Percentiles rank a stretch among this genome's conserved stretches.
phyloP scores from a whole-genome alignment of 1,140 invertebrate species.

The Bicyclus anynana region DNA sequence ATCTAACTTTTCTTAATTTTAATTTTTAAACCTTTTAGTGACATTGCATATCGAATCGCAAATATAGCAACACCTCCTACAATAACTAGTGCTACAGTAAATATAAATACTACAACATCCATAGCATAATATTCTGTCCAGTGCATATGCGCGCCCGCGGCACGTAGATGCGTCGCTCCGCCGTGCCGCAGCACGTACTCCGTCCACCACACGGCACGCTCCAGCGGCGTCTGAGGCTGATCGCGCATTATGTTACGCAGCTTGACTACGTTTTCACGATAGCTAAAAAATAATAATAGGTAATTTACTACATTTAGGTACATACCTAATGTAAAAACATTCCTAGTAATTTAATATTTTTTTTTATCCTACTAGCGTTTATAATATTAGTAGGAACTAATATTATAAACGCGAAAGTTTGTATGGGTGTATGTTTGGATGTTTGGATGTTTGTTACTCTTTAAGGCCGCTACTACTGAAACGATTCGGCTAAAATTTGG shows the following conservation, averaged over 20 bases:
- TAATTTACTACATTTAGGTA: too few species aligned
- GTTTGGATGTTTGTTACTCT: too few species aligned
- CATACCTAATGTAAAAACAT: too few species aligned
- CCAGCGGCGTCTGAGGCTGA: slow-evolving; percentile 61
- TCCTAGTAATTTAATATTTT: too few species aligned
- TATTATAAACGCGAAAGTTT: too few species aligned
- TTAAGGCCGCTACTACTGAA: too few species aligned
- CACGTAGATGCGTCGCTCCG: slow-evolving; percentile 71
- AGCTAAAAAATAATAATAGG: slow-evolving; percentile 21
- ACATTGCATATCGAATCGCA: too few species aligned
- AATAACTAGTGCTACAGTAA: background rate
- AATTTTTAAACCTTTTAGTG: background rate
- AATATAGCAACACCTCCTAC: background rate
- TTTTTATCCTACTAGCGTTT: too few species aligned
- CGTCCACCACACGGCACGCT: slow-evolving; percentile 67
- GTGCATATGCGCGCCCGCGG: slow-evolving; percentile 58
- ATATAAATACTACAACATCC: slow-evolving; percentile 54
- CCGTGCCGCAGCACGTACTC: slow-evolving; percentile 67
- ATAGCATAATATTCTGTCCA: slow-evolving; percentile 76
- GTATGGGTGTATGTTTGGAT: too few species aligned
- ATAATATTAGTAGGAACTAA: too few species aligned
- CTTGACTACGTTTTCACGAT: slow-evolving; percentile 20
- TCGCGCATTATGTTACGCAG: slow-evolving; percentile 56
- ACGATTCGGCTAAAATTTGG: too few species aligned
- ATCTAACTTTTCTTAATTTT: background rate